Base-by-base conservation (phyloP, 2,888 invertebrate species). In the Leptinotarsa rubiginosa region DNA sequence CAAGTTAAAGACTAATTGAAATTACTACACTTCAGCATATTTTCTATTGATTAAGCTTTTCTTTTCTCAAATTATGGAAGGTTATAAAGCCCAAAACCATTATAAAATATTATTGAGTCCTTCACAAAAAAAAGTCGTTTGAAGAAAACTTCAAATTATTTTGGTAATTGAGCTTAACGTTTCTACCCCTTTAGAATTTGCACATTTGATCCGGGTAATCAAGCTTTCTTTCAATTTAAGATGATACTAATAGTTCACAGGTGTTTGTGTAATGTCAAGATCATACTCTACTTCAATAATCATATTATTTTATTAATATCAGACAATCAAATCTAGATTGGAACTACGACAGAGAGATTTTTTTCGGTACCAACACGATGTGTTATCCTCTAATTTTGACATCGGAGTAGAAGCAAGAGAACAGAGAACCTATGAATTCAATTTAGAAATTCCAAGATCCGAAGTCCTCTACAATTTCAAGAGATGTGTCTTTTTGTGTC, bases 371-470 rank as follows among this genome's bases (percentile, higher is more conserved):
- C 77, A 79, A 52, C 20, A 64, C 5, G 77, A 79, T 47, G 47
- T 71, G 10, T 41, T 82, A 13, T 69, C 67, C 18, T 65, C 16
- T 0, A 77, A 77, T 41, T 25, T 5, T n/a, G 41, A 62, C 12
- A 62, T n/a, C 20, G 83, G 83, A 22, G 80, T 84, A 16, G 82
- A 81, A 31, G 83, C 82, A 1, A 83, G 83, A 72, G 82, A 82
- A 12, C 80, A 83, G 65, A 77, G 79, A 70, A 79, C 79, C 0
- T 84, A 81, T 69, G 72, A 77, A 20, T 72, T 83, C 10, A 69
- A 70, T 47, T 68, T 84, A 54, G 72, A 67, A 16, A 80, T 84
- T 66, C 83, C 83, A 10, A 59, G 66, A 10, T 49, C 81, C 15
- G 66, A 75, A 15, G 20, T 68, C n/a, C 72, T 79, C n/a, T 82